Conservation (phyloP, 64 coral and sea anemone species). For the Stichodactyla mertensii region DNA sequence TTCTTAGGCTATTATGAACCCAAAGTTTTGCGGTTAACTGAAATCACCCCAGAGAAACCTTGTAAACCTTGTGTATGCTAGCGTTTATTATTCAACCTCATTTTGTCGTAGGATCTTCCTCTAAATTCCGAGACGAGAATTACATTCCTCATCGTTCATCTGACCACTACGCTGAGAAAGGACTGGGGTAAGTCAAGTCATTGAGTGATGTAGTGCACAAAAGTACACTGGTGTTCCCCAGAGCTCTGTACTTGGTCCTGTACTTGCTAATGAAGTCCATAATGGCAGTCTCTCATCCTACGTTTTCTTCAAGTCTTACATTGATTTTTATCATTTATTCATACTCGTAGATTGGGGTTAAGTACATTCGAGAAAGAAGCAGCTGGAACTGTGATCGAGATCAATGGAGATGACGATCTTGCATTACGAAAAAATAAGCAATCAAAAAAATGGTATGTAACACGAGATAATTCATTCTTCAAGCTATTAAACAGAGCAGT, state of each 20-base stretch:
- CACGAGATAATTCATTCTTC: too few species aligned
- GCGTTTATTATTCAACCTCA: not conserved
- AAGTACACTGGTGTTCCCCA: not conserved
- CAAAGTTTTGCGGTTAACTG: not conserved
- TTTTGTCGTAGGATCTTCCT: constrained; percentile 6
- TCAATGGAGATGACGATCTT: constrained; percentile 68
- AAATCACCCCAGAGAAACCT: not conserved
- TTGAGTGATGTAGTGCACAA: not conserved
- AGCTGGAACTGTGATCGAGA: constrained; percentile 73
- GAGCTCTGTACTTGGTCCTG: not conserved
- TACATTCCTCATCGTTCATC: constrained; percentile 89
- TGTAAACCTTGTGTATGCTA: not conserved
- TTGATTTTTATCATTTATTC: not conserved
- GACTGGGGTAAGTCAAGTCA: constrained; percentile 48
- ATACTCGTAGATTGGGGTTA: constrained; percentile 48
- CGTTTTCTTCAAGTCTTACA: not conserved
- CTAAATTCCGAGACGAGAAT: constrained; percentile 65
- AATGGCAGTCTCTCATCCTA: not conserved
- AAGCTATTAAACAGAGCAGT: too few species aligned
- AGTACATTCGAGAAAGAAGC: constrained; percentile 89
- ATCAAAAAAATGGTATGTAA: constrained; percentile 70
- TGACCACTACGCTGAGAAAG: constrained; percentile 82
- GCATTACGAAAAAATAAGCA: constrained; percentile 54
- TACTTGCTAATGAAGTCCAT: not conserved
- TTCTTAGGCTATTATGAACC: too few species aligned